phyloP scores from a whole-genome alignment of 1,140 invertebrate genomes.

The Trypoxylus dichotomus region DNA sequence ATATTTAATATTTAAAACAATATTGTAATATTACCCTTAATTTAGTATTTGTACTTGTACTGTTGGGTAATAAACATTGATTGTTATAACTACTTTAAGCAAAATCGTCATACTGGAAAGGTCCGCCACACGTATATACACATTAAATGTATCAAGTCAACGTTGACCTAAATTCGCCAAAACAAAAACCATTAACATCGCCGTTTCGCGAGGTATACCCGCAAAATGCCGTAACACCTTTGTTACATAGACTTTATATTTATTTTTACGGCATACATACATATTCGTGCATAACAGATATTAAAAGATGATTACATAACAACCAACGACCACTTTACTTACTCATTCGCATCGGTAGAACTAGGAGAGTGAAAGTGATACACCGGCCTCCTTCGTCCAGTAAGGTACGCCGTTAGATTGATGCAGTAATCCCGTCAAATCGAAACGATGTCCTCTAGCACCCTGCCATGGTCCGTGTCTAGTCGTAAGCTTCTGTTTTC shows the following conservation, averaged over 20 bases:
- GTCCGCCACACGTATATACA: too few relatives aligned
- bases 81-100: too few relatives aligned
- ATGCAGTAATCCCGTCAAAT: not conserved
- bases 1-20: too few relatives aligned
- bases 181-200: too few relatives aligned
- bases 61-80: too few relatives aligned
- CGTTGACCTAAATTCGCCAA: slow-evolving; percentile 7
- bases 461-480: not conserved
- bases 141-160: too few relatives aligned
- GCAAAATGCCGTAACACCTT: too few relatives aligned
- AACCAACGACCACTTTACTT: not conserved
- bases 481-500: not conserved
- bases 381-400: not conserved
- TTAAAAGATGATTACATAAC: not conserved
- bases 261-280: not conserved
- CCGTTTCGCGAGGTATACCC: too few relatives aligned
- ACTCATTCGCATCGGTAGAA: not conserved
- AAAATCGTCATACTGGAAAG: too few relatives aligned
- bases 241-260: too few relatives aligned
- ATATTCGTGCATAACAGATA: not conserved
- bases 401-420: not conserved
- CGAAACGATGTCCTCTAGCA: not conserved
- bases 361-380: slow-evolving; percentile 18
- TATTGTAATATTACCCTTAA: too few relatives aligned
- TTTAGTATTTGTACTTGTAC: too few relatives aligned